A percentile compares a stretch with the other conserved stretches of the same genome.
phyloP scores from a whole-genome alignment of 2,113 vertebrate species.

The Onychostoma macrolepis region DNA sequence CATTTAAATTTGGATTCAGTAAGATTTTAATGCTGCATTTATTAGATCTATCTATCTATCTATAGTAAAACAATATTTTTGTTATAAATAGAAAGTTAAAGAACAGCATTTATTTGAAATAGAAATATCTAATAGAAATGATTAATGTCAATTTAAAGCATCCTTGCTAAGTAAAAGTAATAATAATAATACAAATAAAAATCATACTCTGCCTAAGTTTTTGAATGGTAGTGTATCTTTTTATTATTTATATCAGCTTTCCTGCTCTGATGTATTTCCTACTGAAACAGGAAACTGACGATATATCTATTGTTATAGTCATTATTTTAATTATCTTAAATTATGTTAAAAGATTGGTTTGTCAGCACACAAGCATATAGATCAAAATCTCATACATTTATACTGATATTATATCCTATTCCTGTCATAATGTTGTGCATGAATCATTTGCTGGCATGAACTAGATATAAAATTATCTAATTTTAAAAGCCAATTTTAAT shows the following conservation, averaged over 20 bases:
- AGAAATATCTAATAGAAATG: too few relatives aligned
- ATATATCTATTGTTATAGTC: not conserved
- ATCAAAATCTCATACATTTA: not conserved
- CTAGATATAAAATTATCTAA: not conserved
- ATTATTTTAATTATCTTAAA: not conserved
- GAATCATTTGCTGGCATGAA: not conserved
- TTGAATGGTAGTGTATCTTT: not conserved
- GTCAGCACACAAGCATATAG: not conserved
- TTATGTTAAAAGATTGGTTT: not conserved
- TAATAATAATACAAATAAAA: too few relatives aligned
- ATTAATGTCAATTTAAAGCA: too few relatives aligned
- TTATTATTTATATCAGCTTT: too few relatives aligned
- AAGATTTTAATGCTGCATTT: too few relatives aligned
- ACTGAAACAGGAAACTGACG: not conserved
- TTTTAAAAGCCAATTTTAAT: slow-evolving; percentile 7
- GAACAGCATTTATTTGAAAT: too few relatives aligned
- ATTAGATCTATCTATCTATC: too few relatives aligned
- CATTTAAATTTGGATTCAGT: too few relatives aligned
- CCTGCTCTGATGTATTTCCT: not conserved
- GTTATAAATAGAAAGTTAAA: too few relatives aligned
- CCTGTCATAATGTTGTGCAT: too few relatives aligned
- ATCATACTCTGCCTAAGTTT: not conserved
- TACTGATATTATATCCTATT: not conserved
- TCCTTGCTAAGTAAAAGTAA: too few relatives aligned
- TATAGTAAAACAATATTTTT: too few relatives aligned